Evolutionary conservation across 2,797 vertebrate genomes (phyloP).

Genomic region (Scarus forsteni): DNA sequence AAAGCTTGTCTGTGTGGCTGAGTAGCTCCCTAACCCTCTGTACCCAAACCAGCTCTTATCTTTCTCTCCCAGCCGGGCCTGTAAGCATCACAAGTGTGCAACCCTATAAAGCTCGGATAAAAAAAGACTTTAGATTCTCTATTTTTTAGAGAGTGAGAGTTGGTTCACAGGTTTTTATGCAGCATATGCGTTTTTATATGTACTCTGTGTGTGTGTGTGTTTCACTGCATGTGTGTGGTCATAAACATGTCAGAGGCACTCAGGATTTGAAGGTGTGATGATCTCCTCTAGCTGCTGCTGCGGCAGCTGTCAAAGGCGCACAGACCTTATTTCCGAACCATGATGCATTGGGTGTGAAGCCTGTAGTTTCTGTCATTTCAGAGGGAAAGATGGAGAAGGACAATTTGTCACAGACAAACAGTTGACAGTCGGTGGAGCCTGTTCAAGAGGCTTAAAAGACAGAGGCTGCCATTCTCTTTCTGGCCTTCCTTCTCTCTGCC

Average conservation of each 20-base stretch:
- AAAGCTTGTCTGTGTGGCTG: slow-evolving; percentile 45
- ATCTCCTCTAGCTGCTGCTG: slow-evolving; percentile 55
- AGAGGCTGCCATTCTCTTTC: slow-evolving; percentile 16
- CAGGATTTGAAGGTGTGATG: slow-evolving; percentile 62
- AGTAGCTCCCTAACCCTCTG: slow-evolving; percentile 58
- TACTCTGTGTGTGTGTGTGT: slow-evolving; percentile 11
- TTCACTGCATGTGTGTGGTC: slow-evolving; percentile 35
- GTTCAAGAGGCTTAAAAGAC: slow-evolving; percentile 18
- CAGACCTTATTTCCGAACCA: slow-evolving; percentile 42
- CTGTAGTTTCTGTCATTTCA: slow-evolving; percentile 46
- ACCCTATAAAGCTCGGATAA: slow-evolving; percentile 43
- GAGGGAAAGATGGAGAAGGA: slow-evolving; percentile 48
- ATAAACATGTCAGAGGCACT: slow-evolving; percentile 61
- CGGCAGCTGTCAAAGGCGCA: slow-evolving; percentile 56
- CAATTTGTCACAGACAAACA: slow-evolving; percentile 61
- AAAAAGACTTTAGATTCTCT: slow-evolving; percentile 39
- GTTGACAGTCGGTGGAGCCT: slow-evolving; percentile 27
- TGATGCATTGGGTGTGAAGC: slow-evolving; percentile 61
- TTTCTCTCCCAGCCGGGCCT: slow-evolving; percentile 66
- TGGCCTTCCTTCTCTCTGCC: slow-evolving; percentile 3
- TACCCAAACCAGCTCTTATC: slow-evolving; percentile 70
- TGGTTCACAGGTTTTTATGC: slow-evolving; percentile 19
- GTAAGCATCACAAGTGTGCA: slow-evolving; percentile 54
- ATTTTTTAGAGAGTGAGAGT: slow-evolving; percentile 14
- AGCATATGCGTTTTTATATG: slow-evolving; percentile 36